These are phyloP conservation scores for Mycogona germanica DNA, from an alignment of 2,888 invertebrate genomes.

Conservation along the genomic window DNA sequence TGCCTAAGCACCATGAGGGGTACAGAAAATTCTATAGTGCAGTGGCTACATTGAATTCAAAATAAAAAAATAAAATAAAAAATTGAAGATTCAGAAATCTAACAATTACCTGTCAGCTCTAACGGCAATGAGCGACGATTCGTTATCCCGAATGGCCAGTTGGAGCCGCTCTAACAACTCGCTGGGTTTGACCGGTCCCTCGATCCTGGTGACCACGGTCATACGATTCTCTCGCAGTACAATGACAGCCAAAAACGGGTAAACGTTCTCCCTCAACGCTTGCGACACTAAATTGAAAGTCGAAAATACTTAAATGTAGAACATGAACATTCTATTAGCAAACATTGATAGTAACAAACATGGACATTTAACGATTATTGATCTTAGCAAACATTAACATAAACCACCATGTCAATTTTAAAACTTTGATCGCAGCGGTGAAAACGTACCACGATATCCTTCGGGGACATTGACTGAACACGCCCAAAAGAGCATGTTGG, in stretches of 20 bases:
- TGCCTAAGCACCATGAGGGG: too few species aligned
- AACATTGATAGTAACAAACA: not conserved
- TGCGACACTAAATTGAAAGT: slow-evolving; percentile 65
- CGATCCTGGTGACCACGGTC: slow-evolving; percentile 80
- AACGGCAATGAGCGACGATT: slow-evolving; percentile 71
- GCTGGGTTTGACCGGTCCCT: slow-evolving; percentile 63
- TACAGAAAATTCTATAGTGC: too few species aligned
- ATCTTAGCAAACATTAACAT: too few species aligned
- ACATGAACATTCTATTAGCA: too few species aligned
- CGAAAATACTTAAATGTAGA: too few species aligned
- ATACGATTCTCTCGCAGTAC: slow-evolving; percentile 81
- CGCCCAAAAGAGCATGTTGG: slow-evolving; percentile 82
- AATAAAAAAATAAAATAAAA: not conserved
- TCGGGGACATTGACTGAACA: slow-evolving; percentile 80
- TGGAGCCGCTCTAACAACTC: slow-evolving; percentile 59
- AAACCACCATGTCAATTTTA: not conserved
- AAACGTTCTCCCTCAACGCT: slow-evolving; percentile 64
- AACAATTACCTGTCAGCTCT: slow-evolving; percentile 59
- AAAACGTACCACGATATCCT: slow-evolving; percentile 54
- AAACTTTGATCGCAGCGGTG: too few species aligned
- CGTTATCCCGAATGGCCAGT: slow-evolving; percentile 70
- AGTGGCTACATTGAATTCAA: not conserved
- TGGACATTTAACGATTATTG: not conserved
- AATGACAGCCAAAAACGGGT: slow-evolving; percentile 80
- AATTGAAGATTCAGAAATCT: too few species aligned